Evolutionary conservation across 2,113 vertebrate species (phyloP), one percentile per base, ranked within the genome.

Genomic region (Paradoxurus hermaphroditus): DNA sequence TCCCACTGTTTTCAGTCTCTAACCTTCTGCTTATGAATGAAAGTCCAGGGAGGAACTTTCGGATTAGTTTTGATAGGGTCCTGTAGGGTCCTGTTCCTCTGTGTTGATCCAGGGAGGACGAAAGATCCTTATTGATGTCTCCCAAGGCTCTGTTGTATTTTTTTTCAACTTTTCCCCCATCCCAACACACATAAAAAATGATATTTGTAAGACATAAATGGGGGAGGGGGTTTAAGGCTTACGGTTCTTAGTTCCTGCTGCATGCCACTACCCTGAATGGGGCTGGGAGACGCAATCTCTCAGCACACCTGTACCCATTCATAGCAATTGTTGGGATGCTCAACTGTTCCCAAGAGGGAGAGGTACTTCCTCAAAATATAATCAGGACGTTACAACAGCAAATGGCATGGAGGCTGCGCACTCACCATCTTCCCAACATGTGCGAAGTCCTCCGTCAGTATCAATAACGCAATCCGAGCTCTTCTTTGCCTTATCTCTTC

Each of bases 391-490:
- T 44, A 44, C 59, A 34, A 65, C 5, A 62, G 65, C 59, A 56
- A 25, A 16, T 15, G 11, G 41, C 34, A 16, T 0, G 36, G 63
- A 23, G 53, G 23, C 49, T 1, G 23, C 11, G 25, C 5, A 27
- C 27, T 29, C 31, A 49, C 59, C 44, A 8, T 4, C 9, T 27
- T 19, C 12, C 44, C 59, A 34, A 4, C 18, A 10, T 0, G 15
- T 1, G 8, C 12, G 0, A 13, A 68, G 29, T 16, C 70, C n/a
- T 44, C 39, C 29, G 0, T 9, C 93, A 44, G 31, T 56, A 36
- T 18, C 89, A 7, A 0, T 4, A 18, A 62, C 79, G 21, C 5
- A 14, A 53, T 15, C 0, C 0, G 62, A 70, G 46, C 15, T 16
- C 9, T 31, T 46, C 14, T 29, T 21, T 9, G 21, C 23, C 7